These are phyloP conservation scores for Ypsolopha sequella DNA, from an alignment of 2,888 invertebrate species.

Conservation along the genomic window DNA sequence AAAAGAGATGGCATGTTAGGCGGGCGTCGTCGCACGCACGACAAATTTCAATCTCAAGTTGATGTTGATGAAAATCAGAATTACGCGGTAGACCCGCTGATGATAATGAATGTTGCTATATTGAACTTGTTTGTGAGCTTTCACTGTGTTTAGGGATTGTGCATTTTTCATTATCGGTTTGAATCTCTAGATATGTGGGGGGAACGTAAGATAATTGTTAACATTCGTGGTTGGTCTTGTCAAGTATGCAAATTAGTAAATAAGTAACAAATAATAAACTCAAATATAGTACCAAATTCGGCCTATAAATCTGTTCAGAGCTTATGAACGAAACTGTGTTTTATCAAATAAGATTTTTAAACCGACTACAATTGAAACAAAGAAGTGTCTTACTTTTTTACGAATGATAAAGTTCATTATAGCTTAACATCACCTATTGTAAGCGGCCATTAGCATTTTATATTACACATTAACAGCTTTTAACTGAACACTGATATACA, in stretches of 20 bases:
- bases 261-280: not conserved
- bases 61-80: no score
- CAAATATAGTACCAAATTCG: not conserved
- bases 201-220: conserved; percentile 1
- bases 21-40: no score
- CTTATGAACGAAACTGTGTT: not conserved
- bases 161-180: conserved; percentile 20
- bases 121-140: conserved; percentile 23
- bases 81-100: no score
- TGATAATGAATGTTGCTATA: not conserved
- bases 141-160: conserved; percentile 38
- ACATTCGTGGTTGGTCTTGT: conserved; percentile 2
- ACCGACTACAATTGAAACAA: conserved; percentile 13
- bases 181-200: not conserved
- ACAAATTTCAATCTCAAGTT: no score
- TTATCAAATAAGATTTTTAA: not conserved
- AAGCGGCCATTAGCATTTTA: conserved; percentile 43
- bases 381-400: conserved; percentile 34
- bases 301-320: not conserved
- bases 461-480: conserved; percentile 54
- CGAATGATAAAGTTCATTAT: conserved; percentile 36
- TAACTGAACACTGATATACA: conserved; percentile 62
- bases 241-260: conserved; percentile 4
- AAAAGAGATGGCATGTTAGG: no score
- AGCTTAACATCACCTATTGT: conserved; percentile 40